Evolutionary conservation across 2,113 vertebrate genomes (phyloP), one percentile per base, ranked within the genome.

Genomic region (Amphilophus citrinellus): DNA sequence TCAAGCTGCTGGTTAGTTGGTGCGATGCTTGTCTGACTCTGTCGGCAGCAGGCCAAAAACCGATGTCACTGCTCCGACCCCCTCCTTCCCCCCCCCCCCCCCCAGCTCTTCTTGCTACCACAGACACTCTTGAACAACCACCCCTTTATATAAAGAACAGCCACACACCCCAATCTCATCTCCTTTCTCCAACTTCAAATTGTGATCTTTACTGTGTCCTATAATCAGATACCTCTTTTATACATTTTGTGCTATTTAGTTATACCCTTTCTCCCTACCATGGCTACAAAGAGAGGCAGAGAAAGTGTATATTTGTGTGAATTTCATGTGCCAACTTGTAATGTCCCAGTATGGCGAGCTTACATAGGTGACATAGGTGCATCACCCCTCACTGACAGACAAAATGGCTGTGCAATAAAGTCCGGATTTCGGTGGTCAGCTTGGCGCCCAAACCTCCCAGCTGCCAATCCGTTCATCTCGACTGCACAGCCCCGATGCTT

Each of bases 331-430:
- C 77, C 87, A 84, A 85, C 59, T 79, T 58, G 77, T 84, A 65
- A 86, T 37, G 2, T 85, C 85, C 76, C 71, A 76, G 59, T 62
- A 60, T 76, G 86, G 37, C 30, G 30, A 85, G 84, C 87, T 89
- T 86, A 83, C 85, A 82, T 76, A 17, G 65, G 65, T 88, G 82
- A 85, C 85, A 90, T 62, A 86, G 75, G 75, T 65, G 66, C 82
- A 83, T 87, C 86, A 82, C 79, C 83, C 79, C 65, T 63, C 39
- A 17, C 77, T 68, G 82, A 79, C 87, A 86, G 91, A 93, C 85
- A 93, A 95, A 94, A 91, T 82, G 90, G 83, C 88, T 61, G 84
- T 83, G 76, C 89, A 90, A 89, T 95, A 90, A 94, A 91, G 86
- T 84, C 79, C 2, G 20, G 61, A 83, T 92, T 90, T 90, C 82